Conservation (phyloP, 2,797 vertebrate genomes). For the Urosaurus nigricauda region DNA sequence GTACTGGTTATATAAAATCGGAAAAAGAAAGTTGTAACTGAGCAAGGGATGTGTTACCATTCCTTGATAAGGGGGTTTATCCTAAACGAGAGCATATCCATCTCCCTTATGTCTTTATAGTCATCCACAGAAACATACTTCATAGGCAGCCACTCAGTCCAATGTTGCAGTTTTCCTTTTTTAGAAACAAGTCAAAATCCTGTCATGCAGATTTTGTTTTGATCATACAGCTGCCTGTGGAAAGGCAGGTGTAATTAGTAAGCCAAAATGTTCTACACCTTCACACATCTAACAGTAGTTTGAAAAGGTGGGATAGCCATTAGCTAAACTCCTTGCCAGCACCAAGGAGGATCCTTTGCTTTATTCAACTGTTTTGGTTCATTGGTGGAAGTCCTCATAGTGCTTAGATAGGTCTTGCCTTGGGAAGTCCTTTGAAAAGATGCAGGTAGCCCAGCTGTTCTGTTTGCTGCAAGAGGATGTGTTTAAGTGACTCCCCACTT, state of each 20-base stretch:
- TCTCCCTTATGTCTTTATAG: too few relatives aligned
- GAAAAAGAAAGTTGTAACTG: not conserved
- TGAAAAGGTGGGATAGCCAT: not conserved
- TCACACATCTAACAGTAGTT: not conserved
- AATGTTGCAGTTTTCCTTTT: not conserved
- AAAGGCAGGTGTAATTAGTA: not conserved
- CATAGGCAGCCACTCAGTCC: not conserved
- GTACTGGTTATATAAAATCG: not conserved
- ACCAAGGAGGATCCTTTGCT: not conserved
- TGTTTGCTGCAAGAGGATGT: not conserved
- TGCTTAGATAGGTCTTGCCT: fast-evolving
- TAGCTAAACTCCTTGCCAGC: not conserved
- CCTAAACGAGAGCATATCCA: not conserved
- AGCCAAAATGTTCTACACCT: not conserved
- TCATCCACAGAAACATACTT: not conserved
- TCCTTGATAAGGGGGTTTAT: not conserved
- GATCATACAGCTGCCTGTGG: not conserved
- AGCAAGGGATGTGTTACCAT: not conserved
- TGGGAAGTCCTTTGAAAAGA: not conserved
- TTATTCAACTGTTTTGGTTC: not conserved
- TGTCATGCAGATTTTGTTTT: not conserved
- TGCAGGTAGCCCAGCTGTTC: fast-evolving
- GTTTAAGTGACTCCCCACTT: not conserved
- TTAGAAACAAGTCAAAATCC: not conserved
- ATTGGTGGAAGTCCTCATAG: not conserved